Evolutionary conservation across 2,797 vertebrate genomes (phyloP).

Genomic region (Lithobates sylvaticus): DNA sequence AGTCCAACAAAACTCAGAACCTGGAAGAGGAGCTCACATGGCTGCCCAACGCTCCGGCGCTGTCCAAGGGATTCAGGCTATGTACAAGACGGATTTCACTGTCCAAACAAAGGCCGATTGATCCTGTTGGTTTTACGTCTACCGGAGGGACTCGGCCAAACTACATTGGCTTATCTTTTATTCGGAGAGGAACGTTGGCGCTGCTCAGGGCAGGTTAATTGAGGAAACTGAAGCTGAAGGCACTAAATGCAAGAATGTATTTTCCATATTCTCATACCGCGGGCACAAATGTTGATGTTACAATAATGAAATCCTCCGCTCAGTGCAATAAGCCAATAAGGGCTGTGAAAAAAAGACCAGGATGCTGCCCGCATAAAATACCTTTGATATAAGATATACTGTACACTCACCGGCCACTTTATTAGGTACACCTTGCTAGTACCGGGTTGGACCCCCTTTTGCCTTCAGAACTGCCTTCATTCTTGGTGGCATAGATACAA

Average conservation of each 20-base stretch:
- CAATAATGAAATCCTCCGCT: too few relatives aligned
- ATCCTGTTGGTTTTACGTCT: not conserved
- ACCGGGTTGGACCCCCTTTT: too few relatives aligned
- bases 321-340: too few relatives aligned
- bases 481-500: too few relatives aligned
- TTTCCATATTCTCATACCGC: not conserved
- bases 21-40: not conserved
- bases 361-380: too few relatives aligned
- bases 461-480: too few relatives aligned
- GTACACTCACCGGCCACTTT: too few relatives aligned
- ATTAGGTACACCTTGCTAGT: too few relatives aligned
- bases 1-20: conserved; percentile 38
- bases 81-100: not conserved
- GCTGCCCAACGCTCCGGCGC: not conserved
- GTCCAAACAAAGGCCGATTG: not conserved
- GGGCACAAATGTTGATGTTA: too few relatives aligned
- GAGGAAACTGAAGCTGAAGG: not conserved
- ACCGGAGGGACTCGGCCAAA: not conserved
- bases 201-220: not conserved
- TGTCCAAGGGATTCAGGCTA: conserved; percentile 6
- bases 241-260: not conserved
- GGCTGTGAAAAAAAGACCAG: too few relatives aligned
- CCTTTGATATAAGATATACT: too few relatives aligned
- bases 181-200: not conserved
- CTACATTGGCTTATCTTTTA: not conserved